phyloP scores from a whole-genome alignment of 1,140 invertebrate species.

The Drosophila leontia region DNA sequence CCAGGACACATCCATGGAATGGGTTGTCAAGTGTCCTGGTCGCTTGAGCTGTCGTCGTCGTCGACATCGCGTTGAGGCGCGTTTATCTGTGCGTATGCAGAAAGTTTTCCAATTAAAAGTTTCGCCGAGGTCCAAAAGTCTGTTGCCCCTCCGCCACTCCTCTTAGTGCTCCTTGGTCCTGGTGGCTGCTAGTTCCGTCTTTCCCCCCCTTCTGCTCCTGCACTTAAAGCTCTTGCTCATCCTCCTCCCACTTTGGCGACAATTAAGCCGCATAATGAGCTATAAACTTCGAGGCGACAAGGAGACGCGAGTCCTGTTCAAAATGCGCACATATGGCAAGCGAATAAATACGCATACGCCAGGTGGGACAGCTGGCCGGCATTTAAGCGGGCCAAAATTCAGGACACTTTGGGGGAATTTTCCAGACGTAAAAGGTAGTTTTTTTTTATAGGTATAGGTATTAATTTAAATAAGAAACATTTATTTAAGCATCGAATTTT shows the following conservation, averaged over 20 bases:
- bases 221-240: background rate
- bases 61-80: conserved; percentile 30
- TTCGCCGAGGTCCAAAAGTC: conserved; percentile 53
- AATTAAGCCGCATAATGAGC: conserved; percentile 78
- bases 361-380: conserved; percentile 17
- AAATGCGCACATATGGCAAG: conserved; percentile 37
- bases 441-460: background rate
- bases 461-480: background rate
- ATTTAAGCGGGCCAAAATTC: too few relatives aligned
- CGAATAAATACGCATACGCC: conserved; percentile 58
- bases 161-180: conserved; percentile 10
- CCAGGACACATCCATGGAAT: conserved; percentile 14
- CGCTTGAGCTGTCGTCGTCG: conserved; percentile 18
- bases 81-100: conserved; percentile 80
- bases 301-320: conserved; percentile 19
- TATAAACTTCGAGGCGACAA: conserved; percentile 61
- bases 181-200: background rate
- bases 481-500: too few relatives aligned
- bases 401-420: background rate
- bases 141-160: conserved; percentile 1
- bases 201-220: background rate
- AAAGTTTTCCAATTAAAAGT: conserved; percentile 81
- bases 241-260: conserved; percentile 33
- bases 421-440: too few relatives aligned
- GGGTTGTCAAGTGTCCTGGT: conserved; percentile 54